A percentile compares a stretch with the other conserved stretches of the same genome.
These are phyloP conservation scores for Dallia pectoralis DNA, from an alignment of 2,797 vertebrate species.

Conservation along the genomic window DNA sequence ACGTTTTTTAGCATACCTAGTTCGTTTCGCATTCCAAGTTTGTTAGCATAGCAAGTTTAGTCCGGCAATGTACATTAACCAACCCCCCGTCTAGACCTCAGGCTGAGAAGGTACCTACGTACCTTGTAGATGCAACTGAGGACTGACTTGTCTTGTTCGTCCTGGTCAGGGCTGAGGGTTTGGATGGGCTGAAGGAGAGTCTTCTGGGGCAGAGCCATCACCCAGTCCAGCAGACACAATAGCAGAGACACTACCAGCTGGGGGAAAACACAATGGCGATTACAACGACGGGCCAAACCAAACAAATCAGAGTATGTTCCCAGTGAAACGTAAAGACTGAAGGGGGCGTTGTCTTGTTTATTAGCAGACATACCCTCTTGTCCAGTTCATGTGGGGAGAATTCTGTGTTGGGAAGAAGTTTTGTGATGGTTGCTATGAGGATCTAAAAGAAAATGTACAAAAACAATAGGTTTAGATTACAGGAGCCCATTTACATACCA, in stretches of 20 bases:
- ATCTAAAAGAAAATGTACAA: constrained; percentile 73
- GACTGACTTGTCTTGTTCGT: constrained; percentile 87
- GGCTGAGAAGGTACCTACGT: neutral
- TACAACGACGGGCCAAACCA: neutral
- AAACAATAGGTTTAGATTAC: neutral
- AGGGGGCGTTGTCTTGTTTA: neutral
- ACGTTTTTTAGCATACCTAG: too few species aligned
- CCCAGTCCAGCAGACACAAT: constrained; percentile 96
- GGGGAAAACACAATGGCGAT: neutral
- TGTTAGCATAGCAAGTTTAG: too few species aligned
- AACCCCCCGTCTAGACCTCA: too few species aligned
- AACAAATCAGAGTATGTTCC: neutral
- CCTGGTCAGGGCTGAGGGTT: constrained; percentile 80
- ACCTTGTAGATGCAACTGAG: constrained; percentile 98
- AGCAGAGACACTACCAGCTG: constrained; percentile 96
- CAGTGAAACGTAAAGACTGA: neutral
- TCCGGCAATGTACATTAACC: too few species aligned
- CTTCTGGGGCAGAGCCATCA: constrained; percentile 93
- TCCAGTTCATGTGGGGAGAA: constrained; percentile 93
- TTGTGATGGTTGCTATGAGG: constrained; percentile 93
- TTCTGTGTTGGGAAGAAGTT: constrained; percentile 90
- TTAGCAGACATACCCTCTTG: constrained; percentile 84
- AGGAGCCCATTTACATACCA: neutral
- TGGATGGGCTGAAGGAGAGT: constrained; percentile 88
- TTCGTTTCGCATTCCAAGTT: too few species aligned